Conservation (phyloP, 2,888 invertebrate species). For the Linnaemya tessellans region DNA sequence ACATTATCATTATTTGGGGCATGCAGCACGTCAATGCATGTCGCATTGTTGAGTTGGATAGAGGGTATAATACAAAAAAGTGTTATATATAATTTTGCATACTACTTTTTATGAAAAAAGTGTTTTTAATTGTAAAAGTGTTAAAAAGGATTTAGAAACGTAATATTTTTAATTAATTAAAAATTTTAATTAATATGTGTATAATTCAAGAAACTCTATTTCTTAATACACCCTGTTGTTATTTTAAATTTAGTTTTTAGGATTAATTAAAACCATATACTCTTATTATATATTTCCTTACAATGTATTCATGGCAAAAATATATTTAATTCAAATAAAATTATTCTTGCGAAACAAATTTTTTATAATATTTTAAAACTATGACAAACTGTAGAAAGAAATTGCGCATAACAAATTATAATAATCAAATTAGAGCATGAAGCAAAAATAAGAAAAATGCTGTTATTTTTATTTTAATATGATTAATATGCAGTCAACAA, state of each 20-base stretch:
- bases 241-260: not conserved
- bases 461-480: too few species aligned
- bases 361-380: not conserved
- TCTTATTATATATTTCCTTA: not conserved
- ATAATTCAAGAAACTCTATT: not conserved
- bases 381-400: not conserved
- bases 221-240: not conserved
- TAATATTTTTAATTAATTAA: too few species aligned
- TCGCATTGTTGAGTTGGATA: not conserved
- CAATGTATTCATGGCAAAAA: not conserved
- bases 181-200: too few species aligned
- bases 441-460: not conserved
- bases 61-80: not conserved
- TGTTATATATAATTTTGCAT: too few species aligned
- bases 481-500: too few species aligned
- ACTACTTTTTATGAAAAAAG: too few species aligned
- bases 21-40: slow-evolving; percentile 18
- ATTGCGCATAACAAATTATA: not conserved
- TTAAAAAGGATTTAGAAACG: too few species aligned
- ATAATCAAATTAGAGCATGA: not conserved
- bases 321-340: slow-evolving; percentile 5
- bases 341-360: not conserved
- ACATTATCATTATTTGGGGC: slow-evolving; percentile 35
- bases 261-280: not conserved
- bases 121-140: too few species aligned